Evolutionary conservation across 2,113 vertebrate species (phyloP).

Genomic region (Lanius ludovicianus): DNA sequence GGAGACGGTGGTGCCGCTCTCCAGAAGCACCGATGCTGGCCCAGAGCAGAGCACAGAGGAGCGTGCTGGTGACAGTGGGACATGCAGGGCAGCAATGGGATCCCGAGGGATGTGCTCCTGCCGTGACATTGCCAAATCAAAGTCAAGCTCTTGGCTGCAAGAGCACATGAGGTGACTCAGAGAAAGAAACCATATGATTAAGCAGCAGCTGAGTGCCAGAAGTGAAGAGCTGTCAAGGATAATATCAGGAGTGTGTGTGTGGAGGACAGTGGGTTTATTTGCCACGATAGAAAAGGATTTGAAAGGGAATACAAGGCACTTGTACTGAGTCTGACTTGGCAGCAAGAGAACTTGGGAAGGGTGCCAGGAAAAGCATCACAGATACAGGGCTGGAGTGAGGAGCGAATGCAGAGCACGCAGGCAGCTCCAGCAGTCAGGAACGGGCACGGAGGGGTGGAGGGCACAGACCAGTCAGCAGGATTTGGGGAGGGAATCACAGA

Average conservation of each 20-base stretch:
- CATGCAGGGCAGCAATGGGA: neutral
- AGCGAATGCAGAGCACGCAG: neutral
- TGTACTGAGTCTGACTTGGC: neutral
- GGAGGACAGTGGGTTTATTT: constrained; percentile 7
- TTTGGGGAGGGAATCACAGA: neutral
- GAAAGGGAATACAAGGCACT: constrained; percentile 28
- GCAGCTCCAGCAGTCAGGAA: neutral
- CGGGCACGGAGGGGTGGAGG: neutral
- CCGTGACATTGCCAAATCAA: constrained; percentile 1
- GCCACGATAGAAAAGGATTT: neutral
- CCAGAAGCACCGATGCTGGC: neutral
- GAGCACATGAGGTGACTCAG: constrained; percentile 20
- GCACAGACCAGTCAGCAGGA: neutral
- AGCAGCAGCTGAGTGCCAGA: constrained; percentile 51
- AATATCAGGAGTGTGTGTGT: neutral
- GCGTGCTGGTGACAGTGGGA: neutral
- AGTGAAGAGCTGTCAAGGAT: constrained; percentile 30
- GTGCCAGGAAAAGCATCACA: constrained; percentile 7
- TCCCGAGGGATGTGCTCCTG: neutral
- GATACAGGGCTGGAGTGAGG: neutral
- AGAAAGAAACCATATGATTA: constrained; percentile 36
- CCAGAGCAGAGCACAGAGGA: neutral
- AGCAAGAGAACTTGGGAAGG: constrained; percentile 10
- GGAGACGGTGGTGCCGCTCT: neutral
- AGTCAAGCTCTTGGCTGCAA: neutral